A percentile compares a stretch with the other conserved stretches of the same genome.
These are phyloP conservation scores for Drosophila pseudoobscura DNA, from an alignment of 1,140 invertebrate genomes.

Conservation along the genomic window DNA sequence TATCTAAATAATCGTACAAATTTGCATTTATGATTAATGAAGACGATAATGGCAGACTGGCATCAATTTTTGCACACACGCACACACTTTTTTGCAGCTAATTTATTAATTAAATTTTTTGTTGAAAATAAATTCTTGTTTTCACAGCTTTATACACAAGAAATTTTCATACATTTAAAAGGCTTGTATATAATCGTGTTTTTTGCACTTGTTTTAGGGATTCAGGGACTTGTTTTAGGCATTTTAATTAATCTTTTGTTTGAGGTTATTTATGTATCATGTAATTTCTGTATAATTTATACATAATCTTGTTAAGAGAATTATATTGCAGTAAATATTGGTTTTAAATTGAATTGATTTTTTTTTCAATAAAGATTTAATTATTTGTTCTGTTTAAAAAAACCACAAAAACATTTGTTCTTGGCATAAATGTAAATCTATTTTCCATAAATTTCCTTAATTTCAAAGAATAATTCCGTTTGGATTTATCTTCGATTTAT, in stretches of 20 bases:
- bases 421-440: no score
- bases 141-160: constrained; percentile 55
- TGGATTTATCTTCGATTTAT: neutral
- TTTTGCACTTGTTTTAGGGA: no score
- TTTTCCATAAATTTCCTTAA: neutral
- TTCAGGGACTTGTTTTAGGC: no score
- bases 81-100: constrained; percentile 6
- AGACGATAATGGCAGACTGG: constrained; percentile 36
- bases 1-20: constrained; percentile 46
- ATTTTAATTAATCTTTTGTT: no score
- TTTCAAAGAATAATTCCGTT: constrained; percentile 10
- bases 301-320: constrained; percentile 2
- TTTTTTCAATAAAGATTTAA: neutral
- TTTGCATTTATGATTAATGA: constrained; percentile 58
- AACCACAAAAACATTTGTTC: no score
- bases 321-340: neutral
- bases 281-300: constrained; percentile 5
- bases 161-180: constrained; percentile 18
- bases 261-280: neutral
- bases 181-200: constrained; percentile 1
- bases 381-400: no score
- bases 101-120: constrained; percentile 18
- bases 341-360: neutral
- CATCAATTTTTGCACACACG: constrained; percentile 26
- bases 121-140: constrained; percentile 35